These are phyloP conservation scores for Octomys mimax DNA, from an alignment of 2,797 vertebrate species.

Conservation along the genomic window DNA sequence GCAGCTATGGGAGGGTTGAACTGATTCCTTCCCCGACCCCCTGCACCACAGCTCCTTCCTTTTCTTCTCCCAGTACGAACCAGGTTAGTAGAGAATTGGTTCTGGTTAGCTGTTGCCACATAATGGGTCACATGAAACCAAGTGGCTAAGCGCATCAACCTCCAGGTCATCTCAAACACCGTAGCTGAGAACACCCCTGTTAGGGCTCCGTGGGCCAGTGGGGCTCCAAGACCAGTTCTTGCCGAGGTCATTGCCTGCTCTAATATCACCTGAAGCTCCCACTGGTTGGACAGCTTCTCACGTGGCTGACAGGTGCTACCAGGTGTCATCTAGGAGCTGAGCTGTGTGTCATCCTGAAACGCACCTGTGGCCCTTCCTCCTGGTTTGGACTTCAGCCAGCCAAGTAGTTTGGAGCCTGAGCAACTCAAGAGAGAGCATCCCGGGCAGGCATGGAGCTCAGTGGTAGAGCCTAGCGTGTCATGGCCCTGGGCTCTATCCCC, in stretches of 20 bases:
- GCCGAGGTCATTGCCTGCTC: not conserved
- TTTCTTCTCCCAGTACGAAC: not conserved
- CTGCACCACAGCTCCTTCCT: not conserved
- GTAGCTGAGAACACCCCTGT: not conserved
- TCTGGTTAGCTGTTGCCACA: not conserved
- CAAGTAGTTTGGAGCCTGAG: not conserved
- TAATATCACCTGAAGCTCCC: not conserved
- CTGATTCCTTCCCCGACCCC: not conserved
- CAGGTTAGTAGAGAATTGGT: not conserved
- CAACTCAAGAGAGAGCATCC: not conserved
- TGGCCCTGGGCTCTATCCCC: not conserved
- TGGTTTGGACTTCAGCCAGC: not conserved
- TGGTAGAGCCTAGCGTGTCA: no score
- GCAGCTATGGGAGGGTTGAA: not conserved
- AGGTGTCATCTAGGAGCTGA: not conserved
- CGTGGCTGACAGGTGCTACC: not conserved
- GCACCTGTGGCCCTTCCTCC: not conserved
- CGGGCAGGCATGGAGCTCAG: not conserved
- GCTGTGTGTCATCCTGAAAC: not conserved
- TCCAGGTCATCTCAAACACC: not conserved
- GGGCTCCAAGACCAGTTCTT: not conserved
- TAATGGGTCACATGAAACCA: not conserved
- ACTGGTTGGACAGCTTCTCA: not conserved
- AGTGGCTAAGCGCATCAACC: not conserved
- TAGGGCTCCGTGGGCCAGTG: not conserved